Evolutionary conservation across 2,113 vertebrate species (phyloP), one percentile per base, ranked within the genome.

Genomic region (Pollimyrus isidori): DNA sequence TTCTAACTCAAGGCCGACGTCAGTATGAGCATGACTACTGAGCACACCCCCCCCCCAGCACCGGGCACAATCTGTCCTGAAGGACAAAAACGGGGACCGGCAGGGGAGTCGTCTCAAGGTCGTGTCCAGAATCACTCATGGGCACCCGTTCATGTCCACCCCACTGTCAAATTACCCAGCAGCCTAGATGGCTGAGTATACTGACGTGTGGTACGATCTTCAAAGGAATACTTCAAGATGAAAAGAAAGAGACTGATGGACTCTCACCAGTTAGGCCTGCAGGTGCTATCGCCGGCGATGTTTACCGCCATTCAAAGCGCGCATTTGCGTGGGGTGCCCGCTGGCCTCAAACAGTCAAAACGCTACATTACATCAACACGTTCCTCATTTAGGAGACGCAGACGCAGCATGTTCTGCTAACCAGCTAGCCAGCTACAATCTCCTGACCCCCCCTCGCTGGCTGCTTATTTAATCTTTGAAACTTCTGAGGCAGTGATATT

Each of bases 1-100:
- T 87, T 23, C 19, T 89, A 83, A 85, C 82, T 86, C 76, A 90
- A 90, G 90, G 42, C 80, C 80, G 48, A 86, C 42, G 69, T 48
- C 80, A 48, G 26, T 86, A 46, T 88, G 26, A 50, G 26, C 88
- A 86, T 90, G 90, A 73, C 80, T 88, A 88, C 87, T 89, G 48
- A 90, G 76, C 53, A 13, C 42, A 3, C 42, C 26, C 17, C 42
- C 10, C 56, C 30, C 56, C 48, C 42, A 84, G 83, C 50, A 88
- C 84, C n/a, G 11, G 88, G 30, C 82, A 49, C 26, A 45, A 88
- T 39, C 73, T 39, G 13, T 3, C 35, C 4, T 7, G 35, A 82
- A 45, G 50, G 73, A 87, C 53, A 69, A 45, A 52, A 35, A 46
- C 45, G 19, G 84, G 15, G 48, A 80, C 76, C 7, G 48, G 50